Base-by-base conservation (phyloP, 2,797 vertebrate species). In the Cottoperca gobio region DNA sequence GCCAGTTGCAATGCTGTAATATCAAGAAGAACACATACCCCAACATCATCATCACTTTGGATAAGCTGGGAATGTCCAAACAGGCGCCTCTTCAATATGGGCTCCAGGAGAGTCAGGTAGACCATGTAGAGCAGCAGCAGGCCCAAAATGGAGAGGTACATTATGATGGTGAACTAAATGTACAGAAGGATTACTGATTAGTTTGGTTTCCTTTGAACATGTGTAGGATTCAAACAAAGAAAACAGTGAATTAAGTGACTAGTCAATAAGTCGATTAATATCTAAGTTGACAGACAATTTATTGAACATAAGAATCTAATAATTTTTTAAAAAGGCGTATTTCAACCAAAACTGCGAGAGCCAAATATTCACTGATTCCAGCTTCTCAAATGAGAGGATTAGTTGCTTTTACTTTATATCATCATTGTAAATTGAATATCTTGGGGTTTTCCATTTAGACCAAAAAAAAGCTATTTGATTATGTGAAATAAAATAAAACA, bases 61-160 rank as follows among this genome's bases (percentile, higher is more conserved):
- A 99, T 97, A 46, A 99, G 95, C 86, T 98, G 97, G 0, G 98
- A 99, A 88, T 99, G 98, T 86, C 97, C 97, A 84, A 99, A 97
- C 26, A 99, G 96, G 66, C 96, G 96, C 58, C 97, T 97, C 94
- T 99, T 99, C 90, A 99, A 85, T 1, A 98, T 96, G 53, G 98
- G 98, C 81, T 99, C 98, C 91, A 99, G 91, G 45, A 99, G 91
- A 7, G 98, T 99, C 77, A 99, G 96, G 82, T 99, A 99, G 6
- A 98, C 95, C 98, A 99, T 99, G 89, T 99, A 99, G 21, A 99
- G 95, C 61, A 99, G 95, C 35, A 99, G 94, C 3, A 99, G 93
- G 50, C 97, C 98, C 96, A 99, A 82, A 86, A 99, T 97, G 55
- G 97, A 99, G 70, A 99, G 94, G 90, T 99, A 99, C 82, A 98